phyloP scores from a whole-genome alignment of 1,140 invertebrate genomes.

The Drosophila albomicans region DNA sequence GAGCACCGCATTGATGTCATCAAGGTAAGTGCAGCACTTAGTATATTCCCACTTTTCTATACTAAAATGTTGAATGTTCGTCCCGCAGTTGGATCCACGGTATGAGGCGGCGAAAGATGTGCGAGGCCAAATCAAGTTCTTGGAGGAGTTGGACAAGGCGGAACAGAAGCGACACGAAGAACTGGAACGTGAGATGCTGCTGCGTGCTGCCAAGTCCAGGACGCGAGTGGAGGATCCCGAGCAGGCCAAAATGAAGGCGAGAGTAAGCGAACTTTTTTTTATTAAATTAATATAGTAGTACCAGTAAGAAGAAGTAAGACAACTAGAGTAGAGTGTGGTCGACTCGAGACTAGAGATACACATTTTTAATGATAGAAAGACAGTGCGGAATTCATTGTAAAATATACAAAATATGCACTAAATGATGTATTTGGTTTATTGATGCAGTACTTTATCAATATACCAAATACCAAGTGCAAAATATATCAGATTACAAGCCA shows the following conservation, averaged over 20 bases:
- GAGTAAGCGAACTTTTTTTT: conserved; percentile 86
- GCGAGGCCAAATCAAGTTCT: conserved; percentile 96
- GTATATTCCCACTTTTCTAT: background rate
- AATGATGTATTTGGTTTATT: no score
- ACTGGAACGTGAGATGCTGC: conserved; percentile 95
- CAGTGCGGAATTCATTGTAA: no score
- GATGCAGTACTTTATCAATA: no score
- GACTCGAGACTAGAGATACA: no score
- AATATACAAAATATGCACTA: no score
- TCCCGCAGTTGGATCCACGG: conserved; percentile 90
- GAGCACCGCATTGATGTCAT: conserved; percentile 97
- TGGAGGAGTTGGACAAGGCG: conserved; percentile 97
- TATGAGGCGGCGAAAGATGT: conserved; percentile 97
- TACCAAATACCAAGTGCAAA: no score
- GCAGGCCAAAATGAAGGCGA: conserved; percentile 98
- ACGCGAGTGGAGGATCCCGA: conserved; percentile 99
- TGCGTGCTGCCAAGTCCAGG: conserved; percentile 97
- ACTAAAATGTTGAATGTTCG: background rate
- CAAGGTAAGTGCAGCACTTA: conserved; percentile 87
- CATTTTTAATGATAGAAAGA: no score
- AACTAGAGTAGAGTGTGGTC: no score
- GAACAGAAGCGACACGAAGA: conserved; percentile 98
- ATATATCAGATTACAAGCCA: no score
- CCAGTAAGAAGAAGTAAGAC: no score
- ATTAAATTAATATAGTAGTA: no score